Base-by-base conservation (phyloP, 2,888 invertebrate genomes). In the Serripes groenlandicus region DNA sequence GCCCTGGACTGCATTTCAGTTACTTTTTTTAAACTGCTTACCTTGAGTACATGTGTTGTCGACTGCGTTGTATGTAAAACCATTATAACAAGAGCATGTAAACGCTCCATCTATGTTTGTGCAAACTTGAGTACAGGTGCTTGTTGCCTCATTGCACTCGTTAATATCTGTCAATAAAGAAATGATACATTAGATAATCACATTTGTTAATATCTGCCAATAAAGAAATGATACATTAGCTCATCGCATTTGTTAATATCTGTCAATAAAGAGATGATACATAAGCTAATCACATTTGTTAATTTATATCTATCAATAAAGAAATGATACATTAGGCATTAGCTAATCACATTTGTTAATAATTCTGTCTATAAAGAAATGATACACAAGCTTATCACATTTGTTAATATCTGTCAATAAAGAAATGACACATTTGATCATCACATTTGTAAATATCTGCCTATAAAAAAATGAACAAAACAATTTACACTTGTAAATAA, bases 31-130 rank as follows among this genome's bases (percentile, higher is more conserved):
- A n/a, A n/a, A n/a, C n/a, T n/a, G n/a, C n/a, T 32, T 62, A 84
- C 84, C 78, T 78, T 62, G 68, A 0, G 35, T 56, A 75, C 89
- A 90, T 3, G 71, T 78, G 23, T 70, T 75, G 0, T 81, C 60
- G 58, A 77, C 84, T 3, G 60, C 49, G 9, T 83, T 56, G n/a
- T 88, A 81, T 2, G 93, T 82, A 77, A 83, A 91, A 0, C 91
- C 91, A 1, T 60, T 49, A 26, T 80, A 85, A 81, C 99, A 99
- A 82, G 96, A 96, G 92, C 99, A 99, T 0, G 56, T 76, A 70
- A 83, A 90, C 23, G 81, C 82, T 7, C 91, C 91, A 2, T 58
- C 73, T 0, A 78, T 77, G 73, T 91, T 91, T 34, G 80, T 85
- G 75, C 91, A 91, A 5, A 86, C 76, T 37, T 90, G 90, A 11